Evolutionary conservation across 1,140 invertebrate species (phyloP), one percentile per base, ranked within the genome.

Genomic region (Phortica variegata): DNA sequence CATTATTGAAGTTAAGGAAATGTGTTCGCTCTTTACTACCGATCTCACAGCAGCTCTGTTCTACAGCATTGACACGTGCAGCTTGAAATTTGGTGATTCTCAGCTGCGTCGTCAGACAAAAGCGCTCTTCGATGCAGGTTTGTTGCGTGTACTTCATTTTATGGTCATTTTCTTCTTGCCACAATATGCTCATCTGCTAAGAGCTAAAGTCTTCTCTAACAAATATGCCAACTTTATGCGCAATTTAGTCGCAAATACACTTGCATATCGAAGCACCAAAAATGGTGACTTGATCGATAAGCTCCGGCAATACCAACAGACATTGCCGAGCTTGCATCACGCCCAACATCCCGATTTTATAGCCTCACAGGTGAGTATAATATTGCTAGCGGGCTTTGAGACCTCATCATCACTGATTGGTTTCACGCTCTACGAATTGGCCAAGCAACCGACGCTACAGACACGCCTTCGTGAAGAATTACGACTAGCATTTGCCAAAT

Each of bases 301-400:
- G 3, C 61, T 83, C 43, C 66, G 79, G 79, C 41, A 74, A 62
- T 71, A 53, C 60, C 76, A 61, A 45, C 9, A 48, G 12, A 44
- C 43, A n/a, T n/a, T n/a, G n/a, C n/a, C n/a, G n/a, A 40, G 3
- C 49, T 38, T 29, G 52, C 15, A 53, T 8, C 12, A 19, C 60
- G 47, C 36, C 46, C 77, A 79, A 50, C 77, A 79, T 3, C 80
- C 82, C 7, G 80, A 84, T 26, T 82, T 87, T 56, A 78, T 91
- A 2, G 73, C 84, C 3, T 80, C 82, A 2, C 82, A 85, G 65
- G 79, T 80, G 10, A 69, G 80, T 9, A 60, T 84, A 6, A 83
- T 85, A 47, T 78, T 85, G 45, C 47, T 86, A 5, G 85, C 84
- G 18, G 85, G 86, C 20, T 87, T 83, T 48, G 85, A 87, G 34